Evolutionary conservation across 2,888 invertebrate genomes (phyloP).

Genomic region (Fragum sueziense): DNA sequence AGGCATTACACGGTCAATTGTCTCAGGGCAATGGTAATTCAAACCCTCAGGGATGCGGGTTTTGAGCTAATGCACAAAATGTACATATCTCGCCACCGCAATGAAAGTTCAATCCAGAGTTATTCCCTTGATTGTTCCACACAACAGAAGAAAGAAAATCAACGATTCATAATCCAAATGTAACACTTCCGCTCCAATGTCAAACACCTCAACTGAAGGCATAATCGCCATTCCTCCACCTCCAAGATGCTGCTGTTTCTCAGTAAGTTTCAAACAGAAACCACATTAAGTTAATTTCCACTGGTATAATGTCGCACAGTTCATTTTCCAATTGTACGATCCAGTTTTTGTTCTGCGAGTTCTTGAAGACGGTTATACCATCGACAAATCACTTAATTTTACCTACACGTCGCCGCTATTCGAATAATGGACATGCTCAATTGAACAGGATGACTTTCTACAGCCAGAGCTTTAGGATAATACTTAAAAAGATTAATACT

Average conservation of each 20-base stretch:
- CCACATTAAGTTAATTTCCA: background rate
- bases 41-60: conserved; percentile 5
- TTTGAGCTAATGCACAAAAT: conserved; percentile 14
- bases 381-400: no score
- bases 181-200: background rate
- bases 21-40: background rate
- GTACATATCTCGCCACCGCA: conserved; percentile 16
- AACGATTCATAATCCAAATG: conserved; percentile 1
- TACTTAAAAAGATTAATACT: no score
- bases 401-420: no score
- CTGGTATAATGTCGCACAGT: conserved; percentile 6
- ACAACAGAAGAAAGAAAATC: background rate
- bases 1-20: no score
- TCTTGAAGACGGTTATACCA: no score
- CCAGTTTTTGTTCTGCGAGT: no score
- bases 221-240: background rate
- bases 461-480: no score
- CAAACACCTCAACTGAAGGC: background rate
- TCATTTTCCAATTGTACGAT: conserved; percentile 13
- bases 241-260: background rate
- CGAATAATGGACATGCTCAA: no score
- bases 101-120: conserved; percentile 10
- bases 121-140: background rate
- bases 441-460: no score
- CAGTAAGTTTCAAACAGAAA: conserved; percentile 18